Conservation (phyloP, 2,797 vertebrate genomes). For the Lycodopsis pacificus region DNA sequence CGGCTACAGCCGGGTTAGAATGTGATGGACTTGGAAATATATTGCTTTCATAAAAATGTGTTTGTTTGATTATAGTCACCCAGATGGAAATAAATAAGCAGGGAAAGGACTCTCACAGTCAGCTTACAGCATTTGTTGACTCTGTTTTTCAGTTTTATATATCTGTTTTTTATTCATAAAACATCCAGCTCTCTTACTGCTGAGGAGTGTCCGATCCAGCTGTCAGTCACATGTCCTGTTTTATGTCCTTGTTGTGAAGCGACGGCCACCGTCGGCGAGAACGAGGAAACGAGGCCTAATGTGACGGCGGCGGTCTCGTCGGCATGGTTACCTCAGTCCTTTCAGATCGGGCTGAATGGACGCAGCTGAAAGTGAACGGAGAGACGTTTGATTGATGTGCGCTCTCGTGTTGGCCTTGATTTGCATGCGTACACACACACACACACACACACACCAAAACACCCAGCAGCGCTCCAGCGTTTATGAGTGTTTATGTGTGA, state of each 20-base stretch:
- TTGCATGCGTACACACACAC: conserved; percentile 13
- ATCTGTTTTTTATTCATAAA: no score
- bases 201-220: conserved; percentile 15
- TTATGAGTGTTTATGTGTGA: no score
- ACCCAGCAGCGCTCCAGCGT: conserved; percentile 32
- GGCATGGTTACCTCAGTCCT: conserved; percentile 53
- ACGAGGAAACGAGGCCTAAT: conserved; percentile 25
- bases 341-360: conserved; percentile 25
- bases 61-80: conserved; percentile 28
- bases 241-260: conserved; percentile 19
- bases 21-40: conserved; percentile 51
- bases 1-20: conserved; percentile 17
- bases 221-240: conserved; percentile 19
- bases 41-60: conserved; percentile 58
- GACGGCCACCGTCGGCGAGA: neutral
- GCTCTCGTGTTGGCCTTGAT: conserved; percentile 32
- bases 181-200: conserved; percentile 2
- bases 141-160: conserved; percentile 29
- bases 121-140: neutral
- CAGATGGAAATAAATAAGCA: neutral
- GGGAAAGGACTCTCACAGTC: neutral
- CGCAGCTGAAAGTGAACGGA: conserved; percentile 18
- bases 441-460: conserved; percentile 19
- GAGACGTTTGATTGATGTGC: conserved; percentile 30
- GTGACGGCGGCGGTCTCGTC: conserved; percentile 28